Percentiles rank a stretch among this genome's conserved stretches.
Evolutionary conservation across 2,888 invertebrate species (phyloP).

Genomic region (Matsumyia berberina): DNA sequence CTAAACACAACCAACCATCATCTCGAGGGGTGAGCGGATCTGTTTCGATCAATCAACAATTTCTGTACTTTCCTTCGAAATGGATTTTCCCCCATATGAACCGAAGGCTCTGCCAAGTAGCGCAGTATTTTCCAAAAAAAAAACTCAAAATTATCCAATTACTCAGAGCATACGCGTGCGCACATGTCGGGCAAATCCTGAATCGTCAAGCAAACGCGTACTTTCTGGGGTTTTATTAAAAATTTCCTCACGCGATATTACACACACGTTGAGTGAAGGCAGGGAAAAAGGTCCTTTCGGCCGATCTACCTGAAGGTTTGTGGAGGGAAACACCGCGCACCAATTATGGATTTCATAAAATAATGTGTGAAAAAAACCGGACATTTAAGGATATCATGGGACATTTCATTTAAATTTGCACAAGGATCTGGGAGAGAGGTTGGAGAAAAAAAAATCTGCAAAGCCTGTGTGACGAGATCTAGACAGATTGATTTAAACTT

Average conservation of each 20-base stretch:
- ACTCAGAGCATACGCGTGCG: constrained; percentile 35
- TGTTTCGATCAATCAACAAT: constrained; percentile 20
- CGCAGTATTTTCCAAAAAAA: constrained; percentile 56
- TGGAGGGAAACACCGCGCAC: constrained; percentile 55
- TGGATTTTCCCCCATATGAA: constrained; percentile 69
- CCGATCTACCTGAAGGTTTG: constrained; percentile 34
- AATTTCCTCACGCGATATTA: constrained; percentile 67
- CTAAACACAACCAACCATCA: constrained; percentile 21
- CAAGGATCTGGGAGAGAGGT: not conserved
- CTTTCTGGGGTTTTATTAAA: constrained; percentile 73
- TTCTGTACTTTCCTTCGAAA: constrained; percentile 63
- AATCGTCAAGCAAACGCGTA: constrained; percentile 35
- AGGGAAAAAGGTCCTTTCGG: constrained; percentile 4
- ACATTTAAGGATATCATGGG: not conserved
- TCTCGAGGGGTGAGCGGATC: constrained; percentile 61
- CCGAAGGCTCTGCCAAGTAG: constrained; percentile 26
- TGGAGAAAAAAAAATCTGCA: not conserved
- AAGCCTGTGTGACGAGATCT: no score
- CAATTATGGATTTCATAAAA: constrained; percentile 56
- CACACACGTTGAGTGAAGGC: constrained; percentile 35
- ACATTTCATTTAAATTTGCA: not conserved
- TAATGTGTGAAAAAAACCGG: constrained; percentile 23
- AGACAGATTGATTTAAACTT: no score
- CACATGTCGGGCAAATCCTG: constrained; percentile 75
- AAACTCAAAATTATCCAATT: constrained; percentile 61